Percentiles rank a stretch among this genome's conserved stretches.
phyloP scores from a whole-genome alignment of 2,888 invertebrate species.

The Subacronicta megacephala region DNA sequence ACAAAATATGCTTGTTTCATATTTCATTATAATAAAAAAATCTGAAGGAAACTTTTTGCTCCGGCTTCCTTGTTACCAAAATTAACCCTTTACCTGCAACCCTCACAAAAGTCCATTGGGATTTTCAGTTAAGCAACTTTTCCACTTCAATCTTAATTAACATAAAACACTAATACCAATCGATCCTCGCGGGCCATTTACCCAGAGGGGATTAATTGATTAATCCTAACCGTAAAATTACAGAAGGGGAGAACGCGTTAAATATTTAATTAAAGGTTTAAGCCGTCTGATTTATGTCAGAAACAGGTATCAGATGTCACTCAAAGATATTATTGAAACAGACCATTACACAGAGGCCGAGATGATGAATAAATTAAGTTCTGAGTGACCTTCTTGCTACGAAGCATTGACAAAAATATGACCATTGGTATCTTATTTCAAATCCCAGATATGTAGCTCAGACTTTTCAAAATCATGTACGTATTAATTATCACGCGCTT shows the following conservation, averaged over 20 bases:
- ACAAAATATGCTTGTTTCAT: no score
- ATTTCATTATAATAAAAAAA: no score
- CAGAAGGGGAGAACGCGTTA: constrained; percentile 30
- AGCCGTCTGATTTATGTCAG: constrained; percentile 22
- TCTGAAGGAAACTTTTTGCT: no score
- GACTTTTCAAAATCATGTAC: no score
- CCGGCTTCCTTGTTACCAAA: no score
- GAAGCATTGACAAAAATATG: no score
- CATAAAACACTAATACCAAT: constrained; percentile 22
- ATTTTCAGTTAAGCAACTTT: constrained; percentile 6
- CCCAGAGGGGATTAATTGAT: constrained; percentile 42
- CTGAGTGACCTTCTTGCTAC: no score
- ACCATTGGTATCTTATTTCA: no score
- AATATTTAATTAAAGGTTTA: constrained; percentile 50
- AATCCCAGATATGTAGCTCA: no score
- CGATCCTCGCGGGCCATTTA: constrained; percentile 27
- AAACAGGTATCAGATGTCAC: constrained; percentile 12
- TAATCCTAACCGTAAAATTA: constrained; percentile 45
- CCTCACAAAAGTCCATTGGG: background rate
- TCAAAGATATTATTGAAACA: background rate
- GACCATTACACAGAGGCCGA: background rate
- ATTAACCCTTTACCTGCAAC: background rate
- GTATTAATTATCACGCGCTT: no score
- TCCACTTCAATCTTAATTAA: constrained; percentile 3
- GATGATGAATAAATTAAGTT: no score